phyloP scores from a whole-genome alignment of 1,140 invertebrate genomes.

The Saccostrea glomerata region DNA sequence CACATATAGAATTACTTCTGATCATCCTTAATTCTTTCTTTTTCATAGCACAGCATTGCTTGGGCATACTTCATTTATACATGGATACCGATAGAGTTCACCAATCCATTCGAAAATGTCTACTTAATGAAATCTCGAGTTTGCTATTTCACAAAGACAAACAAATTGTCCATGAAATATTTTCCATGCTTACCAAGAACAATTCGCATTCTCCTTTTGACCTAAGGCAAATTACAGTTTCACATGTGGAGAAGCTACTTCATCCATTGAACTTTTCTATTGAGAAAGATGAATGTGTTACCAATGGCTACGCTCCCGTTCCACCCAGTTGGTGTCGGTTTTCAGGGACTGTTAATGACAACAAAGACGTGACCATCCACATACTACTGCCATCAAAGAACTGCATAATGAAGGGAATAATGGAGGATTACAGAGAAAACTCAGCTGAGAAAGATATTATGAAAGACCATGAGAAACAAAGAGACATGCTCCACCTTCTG shows the following conservation, averaged over 20 bases:
- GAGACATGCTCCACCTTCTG: constrained; percentile 47
- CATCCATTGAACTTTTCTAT: background rate
- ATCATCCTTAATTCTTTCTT: background rate
- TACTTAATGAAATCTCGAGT: background rate
- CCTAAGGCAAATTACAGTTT: background rate
- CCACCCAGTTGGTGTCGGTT: background rate
- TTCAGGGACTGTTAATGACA: background rate
- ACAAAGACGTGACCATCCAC: constrained; percentile 33
- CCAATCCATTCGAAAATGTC: background rate
- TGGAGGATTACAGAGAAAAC: constrained; percentile 33
- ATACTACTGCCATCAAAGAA: constrained; percentile 46
- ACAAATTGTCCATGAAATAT: background rate
- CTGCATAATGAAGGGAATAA: constrained; percentile 45
- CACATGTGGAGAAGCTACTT: background rate
- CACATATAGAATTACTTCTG: background rate
- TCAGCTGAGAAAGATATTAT: constrained; percentile 21
- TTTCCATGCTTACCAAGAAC: background rate
- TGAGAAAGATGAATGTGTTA: background rate
- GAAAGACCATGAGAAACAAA: constrained; percentile 34
- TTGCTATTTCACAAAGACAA: constrained; percentile 32
- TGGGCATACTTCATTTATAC: background rate
- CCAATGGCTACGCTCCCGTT: background rate
- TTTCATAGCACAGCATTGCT: background rate
- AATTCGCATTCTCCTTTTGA: background rate
- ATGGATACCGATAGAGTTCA: constrained; percentile 3